These are phyloP conservation scores for Andinoacara biseriatus DNA, from an alignment of 2,113 vertebrate genomes.

Conservation along the genomic window DNA sequence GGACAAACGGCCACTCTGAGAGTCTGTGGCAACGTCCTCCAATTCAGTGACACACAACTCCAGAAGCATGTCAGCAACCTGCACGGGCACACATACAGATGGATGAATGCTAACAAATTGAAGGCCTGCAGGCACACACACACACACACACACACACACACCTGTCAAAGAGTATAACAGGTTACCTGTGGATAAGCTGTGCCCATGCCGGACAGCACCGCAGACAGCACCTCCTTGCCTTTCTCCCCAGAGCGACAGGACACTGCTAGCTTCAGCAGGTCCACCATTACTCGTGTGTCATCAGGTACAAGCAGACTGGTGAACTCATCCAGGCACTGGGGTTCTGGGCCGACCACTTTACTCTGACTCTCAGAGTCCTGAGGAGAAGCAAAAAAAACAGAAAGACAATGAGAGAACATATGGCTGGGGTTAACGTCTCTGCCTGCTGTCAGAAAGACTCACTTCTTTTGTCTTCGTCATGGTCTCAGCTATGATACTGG, in stretches of 20 bases:
- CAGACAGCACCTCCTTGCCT: constrained; percentile 92
- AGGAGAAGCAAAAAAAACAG: not conserved
- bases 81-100: not conserved
- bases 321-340: constrained; percentile 96
- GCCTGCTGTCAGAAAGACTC: not conserved
- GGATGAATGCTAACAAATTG: not conserved
- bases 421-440: not conserved
- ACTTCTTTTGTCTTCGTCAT: constrained; percentile 98
- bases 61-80: constrained; percentile 97
- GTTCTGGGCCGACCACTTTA: constrained; percentile 90
- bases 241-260: constrained; percentile 91
- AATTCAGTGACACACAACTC: constrained; percentile 96
- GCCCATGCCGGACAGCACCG: constrained; percentile 96
- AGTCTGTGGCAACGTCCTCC: constrained; percentile 97
- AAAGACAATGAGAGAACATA: not conserved
- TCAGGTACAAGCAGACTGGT: constrained; percentile 92
- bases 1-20: constrained; percentile 94
- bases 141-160: not conserved
- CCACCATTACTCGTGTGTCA: constrained; percentile 94
- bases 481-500: constrained; percentile 98
- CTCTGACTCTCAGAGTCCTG: constrained; percentile 95
- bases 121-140: fast-evolving
- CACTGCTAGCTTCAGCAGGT: constrained; percentile 94
- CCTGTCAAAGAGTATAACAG: not conserved
- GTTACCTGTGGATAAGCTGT: constrained; percentile 93